Evolutionary conservation across 2,797 vertebrate species (phyloP).

Genomic region (Crypturellus tataupa): DNA sequence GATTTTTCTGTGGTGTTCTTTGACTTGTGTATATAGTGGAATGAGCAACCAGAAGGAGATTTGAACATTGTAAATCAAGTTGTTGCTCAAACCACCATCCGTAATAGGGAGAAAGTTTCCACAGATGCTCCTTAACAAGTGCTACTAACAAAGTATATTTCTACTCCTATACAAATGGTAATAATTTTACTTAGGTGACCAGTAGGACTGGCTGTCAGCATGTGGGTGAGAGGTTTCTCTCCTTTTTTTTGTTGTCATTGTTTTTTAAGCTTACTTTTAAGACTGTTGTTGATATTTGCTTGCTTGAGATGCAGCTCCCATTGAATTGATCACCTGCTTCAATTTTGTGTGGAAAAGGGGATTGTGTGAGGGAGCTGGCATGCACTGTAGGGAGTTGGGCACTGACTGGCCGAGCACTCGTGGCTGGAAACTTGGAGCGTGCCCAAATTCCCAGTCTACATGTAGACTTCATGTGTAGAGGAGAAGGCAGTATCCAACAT

Average conservation of each 20-base stretch:
- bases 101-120: constrained; percentile 38
- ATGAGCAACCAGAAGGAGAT: neutral
- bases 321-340: neutral
- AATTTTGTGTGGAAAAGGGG: neutral
- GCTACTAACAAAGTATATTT: constrained; percentile 14
- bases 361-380: neutral
- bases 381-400: accelerated
- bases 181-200: neutral
- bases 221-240: neutral
- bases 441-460: accelerated
- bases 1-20: constrained; percentile 1
- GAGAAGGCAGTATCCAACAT: neutral
- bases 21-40: neutral
- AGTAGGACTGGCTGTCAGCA: neutral
- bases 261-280: neutral
- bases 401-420: neutral
- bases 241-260: neutral
- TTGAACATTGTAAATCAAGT: constrained; percentile 39
- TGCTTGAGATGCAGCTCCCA: neutral
- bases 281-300: neutral
- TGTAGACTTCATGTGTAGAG: neutral
- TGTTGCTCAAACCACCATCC: constrained; percentile 10
- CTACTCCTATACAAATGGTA: neutral
- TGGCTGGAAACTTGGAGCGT: accelerated
- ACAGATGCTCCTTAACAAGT: constrained; percentile 5